phyloP scores from a whole-genome alignment of 2,113 vertebrate species.

The Noturus placidus region DNA sequence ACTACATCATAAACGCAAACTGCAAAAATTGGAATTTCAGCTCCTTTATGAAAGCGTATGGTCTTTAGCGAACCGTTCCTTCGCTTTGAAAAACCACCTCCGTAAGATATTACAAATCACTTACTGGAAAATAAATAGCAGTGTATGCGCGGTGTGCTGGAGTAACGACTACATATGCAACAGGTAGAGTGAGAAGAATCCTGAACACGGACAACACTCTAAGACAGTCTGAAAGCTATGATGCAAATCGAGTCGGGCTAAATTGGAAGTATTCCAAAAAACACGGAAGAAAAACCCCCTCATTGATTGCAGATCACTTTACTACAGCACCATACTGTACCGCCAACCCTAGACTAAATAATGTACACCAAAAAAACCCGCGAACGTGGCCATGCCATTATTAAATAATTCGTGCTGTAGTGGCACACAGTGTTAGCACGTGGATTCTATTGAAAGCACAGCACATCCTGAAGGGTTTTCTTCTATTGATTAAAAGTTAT shows the following conservation, averaged over 20 bases:
- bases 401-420: neutral
- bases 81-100: no score
- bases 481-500: neutral
- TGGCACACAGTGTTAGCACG: no score
- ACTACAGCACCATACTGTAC: neutral
- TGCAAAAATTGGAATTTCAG: neutral
- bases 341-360: neutral
- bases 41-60: neutral
- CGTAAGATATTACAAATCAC: neutral
- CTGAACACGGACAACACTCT: neutral
- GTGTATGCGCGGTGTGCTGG: neutral
- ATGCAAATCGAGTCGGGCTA: neutral
- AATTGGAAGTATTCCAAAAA: neutral
- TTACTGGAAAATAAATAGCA: neutral
- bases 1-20: neutral
- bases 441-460: neutral
- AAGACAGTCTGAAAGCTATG: neutral
- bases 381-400: no score
- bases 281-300: neutral
- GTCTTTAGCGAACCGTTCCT: neutral
- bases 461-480: neutral
- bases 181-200: slow-evolving; percentile 1
- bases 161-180: neutral
- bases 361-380: neutral
- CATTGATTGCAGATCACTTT: neutral